Conservation (phyloP, 2,797 vertebrate species). For the Muscicapa comitata region DNA sequence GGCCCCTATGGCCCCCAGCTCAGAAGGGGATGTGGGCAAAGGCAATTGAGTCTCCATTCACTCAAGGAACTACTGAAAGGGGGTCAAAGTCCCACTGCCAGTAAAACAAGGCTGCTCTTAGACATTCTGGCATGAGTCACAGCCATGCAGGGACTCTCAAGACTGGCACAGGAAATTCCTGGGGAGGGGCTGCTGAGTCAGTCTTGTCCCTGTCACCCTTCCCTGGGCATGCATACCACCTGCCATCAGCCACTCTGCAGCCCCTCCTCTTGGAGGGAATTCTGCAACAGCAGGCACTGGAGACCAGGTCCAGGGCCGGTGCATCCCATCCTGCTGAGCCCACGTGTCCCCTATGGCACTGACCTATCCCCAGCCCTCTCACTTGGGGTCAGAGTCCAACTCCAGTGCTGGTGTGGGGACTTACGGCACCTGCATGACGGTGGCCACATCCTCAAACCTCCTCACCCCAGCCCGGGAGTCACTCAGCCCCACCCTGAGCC, state of each 20-base stretch:
- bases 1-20: neutral
- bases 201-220: neutral
- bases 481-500: accelerated
- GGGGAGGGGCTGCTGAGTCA: neutral
- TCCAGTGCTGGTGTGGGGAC: accelerated
- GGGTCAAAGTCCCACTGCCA: neutral
- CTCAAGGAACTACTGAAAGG: accelerated
- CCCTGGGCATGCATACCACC: neutral
- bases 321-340: neutral
- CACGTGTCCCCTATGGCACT: accelerated
- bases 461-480: neutral
- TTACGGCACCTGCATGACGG: accelerated
- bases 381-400: neutral
- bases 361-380: neutral
- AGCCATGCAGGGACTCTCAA: accelerated
- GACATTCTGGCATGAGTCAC: neutral
- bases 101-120: neutral
- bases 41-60: neutral
- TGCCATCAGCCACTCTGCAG: neutral
- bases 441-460: neutral
- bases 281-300: neutral
- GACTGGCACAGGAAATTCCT: neutral
- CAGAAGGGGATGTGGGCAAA: neutral
- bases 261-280: neutral
- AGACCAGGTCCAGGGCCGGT: neutral